Percentiles rank a stretch among this genome's conserved stretches.
phyloP scores from a whole-genome alignment of 2,888 invertebrate species.

The Sialis lutaria region DNA sequence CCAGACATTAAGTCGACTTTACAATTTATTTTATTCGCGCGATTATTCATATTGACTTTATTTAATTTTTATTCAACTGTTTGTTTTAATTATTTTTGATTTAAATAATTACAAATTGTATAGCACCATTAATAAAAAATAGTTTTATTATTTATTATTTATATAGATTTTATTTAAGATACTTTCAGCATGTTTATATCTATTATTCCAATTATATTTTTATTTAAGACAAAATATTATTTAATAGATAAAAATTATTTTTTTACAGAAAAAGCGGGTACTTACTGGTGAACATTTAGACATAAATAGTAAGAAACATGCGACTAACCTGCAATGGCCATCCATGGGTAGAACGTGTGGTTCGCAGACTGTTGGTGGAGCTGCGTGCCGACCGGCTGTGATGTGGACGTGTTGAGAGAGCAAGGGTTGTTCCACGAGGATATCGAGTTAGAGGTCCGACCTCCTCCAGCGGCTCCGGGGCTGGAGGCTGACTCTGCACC shows the following conservation, averaged over 20 bases:
- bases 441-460: slow-evolving; percentile 33
- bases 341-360: slow-evolving; percentile 95
- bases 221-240: too few species aligned
- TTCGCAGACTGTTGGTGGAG: slow-evolving; percentile 78
- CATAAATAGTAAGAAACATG: slow-evolving; percentile 6
- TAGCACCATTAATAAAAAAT: too few species aligned
- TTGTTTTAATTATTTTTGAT: too few species aligned
- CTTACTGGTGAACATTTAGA: background rate
- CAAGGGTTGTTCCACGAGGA: slow-evolving; percentile 81
- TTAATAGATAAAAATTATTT: background rate
- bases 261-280: background rate
- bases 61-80: too few species aligned
- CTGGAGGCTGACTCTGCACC: slow-evolving; percentile 56
- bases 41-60: too few species aligned
- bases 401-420: slow-evolving; percentile 64
- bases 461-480: slow-evolving; percentile 45
- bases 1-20: too few species aligned
- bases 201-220: too few species aligned
- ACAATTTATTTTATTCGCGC: too few species aligned
- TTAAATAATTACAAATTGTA: too few species aligned
- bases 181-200: too few species aligned
- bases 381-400: slow-evolving; percentile 61
- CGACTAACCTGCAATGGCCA: slow-evolving; percentile 93
- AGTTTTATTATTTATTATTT: too few species aligned
- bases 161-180: too few species aligned